phyloP scores from a whole-genome alignment of 2,113 vertebrate species.

The Crotalus horridus region DNA sequence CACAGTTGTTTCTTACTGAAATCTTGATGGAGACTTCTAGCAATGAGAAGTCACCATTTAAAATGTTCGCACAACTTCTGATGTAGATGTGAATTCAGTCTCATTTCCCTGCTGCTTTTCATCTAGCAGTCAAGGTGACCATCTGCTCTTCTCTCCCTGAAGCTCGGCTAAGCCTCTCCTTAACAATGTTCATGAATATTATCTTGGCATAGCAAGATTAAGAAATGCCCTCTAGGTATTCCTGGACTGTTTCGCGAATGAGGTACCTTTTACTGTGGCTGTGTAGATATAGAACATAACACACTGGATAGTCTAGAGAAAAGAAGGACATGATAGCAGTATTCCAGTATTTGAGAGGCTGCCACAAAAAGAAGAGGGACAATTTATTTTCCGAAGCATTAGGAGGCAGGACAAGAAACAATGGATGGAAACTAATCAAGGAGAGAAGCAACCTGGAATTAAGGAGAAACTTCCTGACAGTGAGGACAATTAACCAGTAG shows the following conservation, averaged over 20 bases:
- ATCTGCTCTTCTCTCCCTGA: background rate
- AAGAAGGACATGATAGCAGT: background rate
- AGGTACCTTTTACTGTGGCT: background rate
- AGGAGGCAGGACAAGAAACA: no score
- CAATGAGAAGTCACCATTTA: background rate
- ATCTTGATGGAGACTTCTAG: rapidly evolving
- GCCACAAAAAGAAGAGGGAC: no score
- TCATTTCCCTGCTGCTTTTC: background rate
- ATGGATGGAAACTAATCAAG: no score
- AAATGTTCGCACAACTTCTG: background rate
- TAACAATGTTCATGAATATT: background rate
- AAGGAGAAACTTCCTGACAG: no score
- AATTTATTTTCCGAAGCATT: no score
- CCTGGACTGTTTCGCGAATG: background rate
- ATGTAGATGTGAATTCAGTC: background rate
- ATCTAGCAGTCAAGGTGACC: background rate
- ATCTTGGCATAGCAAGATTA: background rate
- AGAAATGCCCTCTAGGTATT: background rate
- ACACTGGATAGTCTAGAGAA: background rate
- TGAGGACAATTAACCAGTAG: no score
- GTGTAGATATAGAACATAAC: background rate
- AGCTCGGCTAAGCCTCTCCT: background rate
- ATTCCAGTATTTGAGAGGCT: background rate
- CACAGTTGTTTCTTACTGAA: background rate
- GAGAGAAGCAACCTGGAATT: no score